Percentiles rank a stretch among this genome's conserved stretches.
Evolutionary conservation across 2,113 vertebrate species (phyloP).

Genomic region (Brachypteracias leptosomus): DNA sequence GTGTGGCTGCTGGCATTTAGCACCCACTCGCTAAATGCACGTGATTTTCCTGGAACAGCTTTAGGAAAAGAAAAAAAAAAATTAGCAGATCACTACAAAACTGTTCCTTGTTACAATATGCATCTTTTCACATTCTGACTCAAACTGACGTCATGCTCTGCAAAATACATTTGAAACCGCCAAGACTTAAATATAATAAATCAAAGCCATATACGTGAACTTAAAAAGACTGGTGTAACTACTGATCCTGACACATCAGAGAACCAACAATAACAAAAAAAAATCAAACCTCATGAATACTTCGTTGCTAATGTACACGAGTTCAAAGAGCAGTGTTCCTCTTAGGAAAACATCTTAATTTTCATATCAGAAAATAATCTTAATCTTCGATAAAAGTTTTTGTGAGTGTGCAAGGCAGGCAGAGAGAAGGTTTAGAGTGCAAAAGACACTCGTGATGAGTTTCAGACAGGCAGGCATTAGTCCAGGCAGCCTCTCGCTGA

Average conservation of each 20-base stretch:
- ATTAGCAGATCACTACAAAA: constrained; percentile 11
- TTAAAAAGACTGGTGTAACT: constrained; percentile 13
- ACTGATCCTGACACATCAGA: constrained; percentile 34
- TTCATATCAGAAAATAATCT: constrained; percentile 40
- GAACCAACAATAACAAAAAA: not conserved
- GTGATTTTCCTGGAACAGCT: constrained; percentile 60
- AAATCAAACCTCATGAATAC: constrained; percentile 44
- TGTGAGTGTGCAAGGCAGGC: not conserved
- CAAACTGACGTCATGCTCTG: not conserved
- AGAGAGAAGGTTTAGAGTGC: not conserved
- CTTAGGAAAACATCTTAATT: constrained; percentile 41
- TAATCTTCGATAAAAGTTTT: constrained; percentile 56
- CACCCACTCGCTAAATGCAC: constrained; percentile 61
- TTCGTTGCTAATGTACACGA: not conserved
- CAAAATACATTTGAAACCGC: not conserved
- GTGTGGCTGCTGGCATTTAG: constrained; percentile 72
- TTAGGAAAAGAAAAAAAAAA: constrained; percentile 56
- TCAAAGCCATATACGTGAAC: not conserved
- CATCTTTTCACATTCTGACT: not conserved
- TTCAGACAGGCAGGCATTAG: constrained; percentile 40
- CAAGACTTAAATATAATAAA: constrained; percentile 27
- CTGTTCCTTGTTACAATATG: not conserved
- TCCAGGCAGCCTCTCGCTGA: constrained; percentile 56
- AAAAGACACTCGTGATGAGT: constrained; percentile 3
- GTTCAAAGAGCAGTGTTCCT: constrained; percentile 31